Evolutionary conservation across 2,888 invertebrate genomes (phyloP), one percentile per base, ranked within the genome.

Genomic region (Eupithecia centaureata): DNA sequence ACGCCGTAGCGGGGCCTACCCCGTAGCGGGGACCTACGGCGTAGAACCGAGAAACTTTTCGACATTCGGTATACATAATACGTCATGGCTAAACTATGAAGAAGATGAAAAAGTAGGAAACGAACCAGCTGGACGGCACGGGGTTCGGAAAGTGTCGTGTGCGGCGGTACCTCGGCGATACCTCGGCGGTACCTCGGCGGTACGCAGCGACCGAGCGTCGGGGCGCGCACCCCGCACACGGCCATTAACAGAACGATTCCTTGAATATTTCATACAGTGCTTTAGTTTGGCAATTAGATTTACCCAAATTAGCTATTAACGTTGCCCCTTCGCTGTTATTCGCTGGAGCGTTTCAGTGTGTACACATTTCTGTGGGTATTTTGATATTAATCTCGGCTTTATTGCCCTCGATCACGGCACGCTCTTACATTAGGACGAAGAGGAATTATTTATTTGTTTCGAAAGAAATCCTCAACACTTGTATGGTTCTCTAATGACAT

Each of bases 241-340:
- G 67, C 68, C 72, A 73, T 73, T 70, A 71, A 65, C 33, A 60
- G 61, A 70, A 75, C 70, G 72, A 67, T 67, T 72, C 68, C 64
- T 71, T 75, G 73, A 75, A 73, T 75, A 75, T 75, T 72, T 75
- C 71, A 75, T 72, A 61, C 66, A 68, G 72, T 68, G 72, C 65
- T 73, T 73, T 75, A 75, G 75, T 75, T 75, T 58, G 67, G 70
- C 75, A 75, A 75, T 75, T 75, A 73, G 75, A 75, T 73, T 68
- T 73, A 71, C 70, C 69, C 68, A 69, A 76, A 74, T 74, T 70
- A 73, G 63, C 75, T 72, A 74, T 71, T 73, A 73, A 71, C 72
- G 67, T 61, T 69, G 67, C 72, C 73, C 73, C 72, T 71, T 70
- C 63, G 65, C 63, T 63, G 72, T 72, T 74, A 68, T 74, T 75